Evolutionary conservation across 2,113 vertebrate genomes (phyloP).

Genomic region (Syrmaticus mikado): DNA sequence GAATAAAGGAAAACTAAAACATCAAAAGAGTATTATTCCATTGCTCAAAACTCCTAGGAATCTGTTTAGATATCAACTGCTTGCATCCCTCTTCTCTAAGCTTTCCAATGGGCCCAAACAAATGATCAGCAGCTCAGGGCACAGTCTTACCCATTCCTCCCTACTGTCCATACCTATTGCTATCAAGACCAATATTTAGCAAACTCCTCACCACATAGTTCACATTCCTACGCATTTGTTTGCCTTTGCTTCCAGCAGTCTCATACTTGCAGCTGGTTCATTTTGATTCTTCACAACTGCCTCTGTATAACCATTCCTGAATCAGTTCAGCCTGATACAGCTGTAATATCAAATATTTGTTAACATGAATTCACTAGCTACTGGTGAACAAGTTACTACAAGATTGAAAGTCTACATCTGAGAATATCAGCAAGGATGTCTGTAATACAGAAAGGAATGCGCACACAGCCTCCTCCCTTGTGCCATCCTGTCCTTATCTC

Average conservation of each 20-base stretch:
- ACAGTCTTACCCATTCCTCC: not conserved
- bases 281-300: not conserved
- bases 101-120: not conserved
- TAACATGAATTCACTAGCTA: not conserved
- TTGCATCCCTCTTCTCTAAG: not conserved
- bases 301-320: not conserved
- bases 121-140: not conserved
- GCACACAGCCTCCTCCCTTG: not conserved
- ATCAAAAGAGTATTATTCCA: not conserved
- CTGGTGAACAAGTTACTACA: not conserved
- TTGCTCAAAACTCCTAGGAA: not conserved
- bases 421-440: not conserved
- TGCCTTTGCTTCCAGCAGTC: not conserved
- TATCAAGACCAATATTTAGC: not conserved
- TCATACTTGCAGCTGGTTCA: not conserved
- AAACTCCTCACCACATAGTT: not conserved
- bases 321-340: not conserved
- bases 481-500: not conserved
- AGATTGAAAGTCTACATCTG: not conserved
- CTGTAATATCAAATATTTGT: not conserved
- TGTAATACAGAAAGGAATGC: constrained; percentile 28
- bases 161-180: not conserved
- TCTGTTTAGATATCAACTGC: not conserved
- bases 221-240: not conserved
- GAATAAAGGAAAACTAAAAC: not conserved